A percentile compares a stretch with the other conserved stretches of the same genome.
phyloP scores from a whole-genome alignment of 2,797 vertebrate species.

The Molothrus ater region DNA sequence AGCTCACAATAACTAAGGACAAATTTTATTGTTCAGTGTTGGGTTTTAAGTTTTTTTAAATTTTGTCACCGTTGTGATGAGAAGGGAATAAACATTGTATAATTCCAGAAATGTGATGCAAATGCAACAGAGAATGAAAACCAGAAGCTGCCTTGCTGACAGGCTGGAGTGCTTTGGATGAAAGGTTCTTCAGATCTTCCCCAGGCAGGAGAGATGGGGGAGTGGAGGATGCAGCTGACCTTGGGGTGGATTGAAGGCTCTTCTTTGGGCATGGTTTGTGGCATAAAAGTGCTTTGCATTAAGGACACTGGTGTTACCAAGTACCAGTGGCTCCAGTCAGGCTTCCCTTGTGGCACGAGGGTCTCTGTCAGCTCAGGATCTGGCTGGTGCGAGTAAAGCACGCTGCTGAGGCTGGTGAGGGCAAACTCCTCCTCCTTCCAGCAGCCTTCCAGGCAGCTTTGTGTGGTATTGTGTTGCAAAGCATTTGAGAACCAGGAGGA shows the following conservation, averaged over 20 bases:
- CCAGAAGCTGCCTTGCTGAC: not conserved
- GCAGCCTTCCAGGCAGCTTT: not conserved
- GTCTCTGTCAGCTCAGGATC: not conserved
- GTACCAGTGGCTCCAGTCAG: not conserved
- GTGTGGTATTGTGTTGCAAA: not conserved
- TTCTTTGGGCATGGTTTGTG: not conserved
- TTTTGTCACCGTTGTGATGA: fast-evolving
- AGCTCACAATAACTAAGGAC: not conserved
- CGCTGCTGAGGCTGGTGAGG: not conserved
- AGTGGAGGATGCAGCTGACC: not conserved
- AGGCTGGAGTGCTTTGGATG: not conserved
- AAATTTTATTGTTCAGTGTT: not conserved
- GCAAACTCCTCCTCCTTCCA: not conserved
- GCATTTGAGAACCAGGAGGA: not conserved
- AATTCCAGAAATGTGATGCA: not conserved
- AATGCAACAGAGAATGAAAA: not conserved
- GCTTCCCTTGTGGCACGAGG: not conserved
- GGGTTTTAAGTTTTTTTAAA: fast-evolving
- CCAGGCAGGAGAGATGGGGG: fast-evolving
- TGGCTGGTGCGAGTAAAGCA: not conserved
- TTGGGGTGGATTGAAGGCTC: not conserved
- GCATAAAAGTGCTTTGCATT: fast-evolving
- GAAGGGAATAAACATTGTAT: not conserved
- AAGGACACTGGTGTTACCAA: not conserved
- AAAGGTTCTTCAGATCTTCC: not conserved